Evolutionary conservation across 2,888 invertebrate species (phyloP).

Genomic region (Andrena dorsata): DNA sequence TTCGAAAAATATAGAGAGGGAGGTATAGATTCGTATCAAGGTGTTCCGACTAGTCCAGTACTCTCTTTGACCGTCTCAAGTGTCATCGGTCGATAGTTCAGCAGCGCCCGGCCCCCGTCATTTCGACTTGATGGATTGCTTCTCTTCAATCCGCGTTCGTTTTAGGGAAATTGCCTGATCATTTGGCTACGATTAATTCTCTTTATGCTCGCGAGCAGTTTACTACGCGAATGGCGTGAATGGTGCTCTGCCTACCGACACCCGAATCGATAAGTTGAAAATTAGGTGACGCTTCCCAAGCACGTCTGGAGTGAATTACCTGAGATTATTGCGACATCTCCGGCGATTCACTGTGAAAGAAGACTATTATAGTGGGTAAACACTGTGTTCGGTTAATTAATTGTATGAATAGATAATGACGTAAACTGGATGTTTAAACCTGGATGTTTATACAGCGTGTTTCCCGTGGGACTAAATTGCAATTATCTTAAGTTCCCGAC

Average conservation of each 20-base stretch:
- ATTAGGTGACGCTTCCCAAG: not conserved
- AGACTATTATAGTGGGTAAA: no score
- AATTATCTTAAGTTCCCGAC: no score
- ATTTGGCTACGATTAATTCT: slow-evolving; percentile 12
- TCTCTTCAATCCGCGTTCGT: slow-evolving; percentile 16
- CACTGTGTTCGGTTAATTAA: no score
- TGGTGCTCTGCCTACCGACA: not conserved
- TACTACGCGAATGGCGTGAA: not conserved
- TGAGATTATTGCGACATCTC: not conserved
- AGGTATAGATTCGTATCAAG: slow-evolving; percentile 59
- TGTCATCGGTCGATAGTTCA: slow-evolving; percentile 27
- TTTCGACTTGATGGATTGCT: slow-evolving; percentile 34
- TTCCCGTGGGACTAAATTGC: no score
- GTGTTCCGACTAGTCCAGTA: slow-evolving; percentile 10
- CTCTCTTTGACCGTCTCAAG: slow-evolving; percentile 32
- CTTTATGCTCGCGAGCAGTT: not conserved
- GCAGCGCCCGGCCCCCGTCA: slow-evolving; percentile 27
- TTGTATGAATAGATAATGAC: no score
- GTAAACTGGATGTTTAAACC: no score
- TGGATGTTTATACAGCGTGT: no score
- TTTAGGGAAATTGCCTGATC: slow-evolving; percentile 10
- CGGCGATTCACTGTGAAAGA: no score
- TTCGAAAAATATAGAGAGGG: slow-evolving; percentile 34
- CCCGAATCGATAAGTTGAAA: not conserved
- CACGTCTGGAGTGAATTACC: not conserved